Base-by-base conservation (phyloP, 2,113 vertebrate genomes). In the Stigmatopora argus region DNA sequence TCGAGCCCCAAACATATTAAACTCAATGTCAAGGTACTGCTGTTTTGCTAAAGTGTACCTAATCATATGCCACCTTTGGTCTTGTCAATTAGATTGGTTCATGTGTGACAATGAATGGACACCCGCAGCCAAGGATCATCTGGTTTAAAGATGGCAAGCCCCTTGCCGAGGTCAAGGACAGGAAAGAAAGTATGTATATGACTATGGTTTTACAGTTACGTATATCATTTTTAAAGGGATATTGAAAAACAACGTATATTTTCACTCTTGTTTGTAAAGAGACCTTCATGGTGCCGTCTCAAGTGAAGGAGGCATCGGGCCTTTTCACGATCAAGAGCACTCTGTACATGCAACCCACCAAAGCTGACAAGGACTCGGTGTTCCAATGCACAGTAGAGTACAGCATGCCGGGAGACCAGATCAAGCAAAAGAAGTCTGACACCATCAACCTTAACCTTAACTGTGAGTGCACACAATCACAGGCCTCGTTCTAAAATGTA, bases 221-320 rank as follows among this genome's bases (percentile, higher is more conserved):
- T 31, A 57, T 5, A 53, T 53, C 48, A 7, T 51, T 53, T 53
- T 35, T 38, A 17, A 19, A 46, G 14, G 46, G 7, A 8, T 5
- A 23, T 48, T 44, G 9, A 49, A 35, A 12, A 14, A 10, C 4
- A 26, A 46, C 10, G 6, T 3, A 62, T 2, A 46, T 26, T 46
- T 8, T 58, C 21, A 13, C 48, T 38, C 41, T 31, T 72, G 31
- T 77, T 44, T 13, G 0, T 19, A 85, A 56, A 94, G 84, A 89
- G 51, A 79, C 89, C 73, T 87, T 89, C 77, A 90, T 92, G 85
- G 61, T 87, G 34, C 81, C 78, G 13, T 89, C 90, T 0, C 79
- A 89, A 0, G 91, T 93, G 63, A 93, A 85, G 34, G 94, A 96
- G 80, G 82, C 94, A 0, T 94, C 94, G 0, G 92, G 92, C 3